Base-by-base conservation (phyloP, 2,888 invertebrate species). In the Zeuzera pyrina region DNA sequence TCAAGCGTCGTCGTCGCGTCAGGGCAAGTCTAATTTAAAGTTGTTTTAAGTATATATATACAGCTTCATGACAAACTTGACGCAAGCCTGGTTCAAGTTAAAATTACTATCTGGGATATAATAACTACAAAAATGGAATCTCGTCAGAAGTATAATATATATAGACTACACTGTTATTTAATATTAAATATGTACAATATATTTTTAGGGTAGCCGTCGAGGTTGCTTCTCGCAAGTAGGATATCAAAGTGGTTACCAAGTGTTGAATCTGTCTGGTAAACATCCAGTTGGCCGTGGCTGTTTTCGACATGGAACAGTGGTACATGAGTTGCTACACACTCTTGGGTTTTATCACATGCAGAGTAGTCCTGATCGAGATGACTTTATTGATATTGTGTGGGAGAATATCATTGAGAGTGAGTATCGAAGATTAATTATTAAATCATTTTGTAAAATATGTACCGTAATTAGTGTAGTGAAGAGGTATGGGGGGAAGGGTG, bases 321-420 rank as follows among this genome's bases (percentile, higher is more conserved):
- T 90, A 2, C 92, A 94, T 56, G 94, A 94, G 60, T 67, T 94
- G 28, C 81, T 93, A 47, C 94, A 94, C 54, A 88, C 91, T 0
- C 73, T 92, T 1, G 93, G 94, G 2, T 93, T 94, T 66, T 92
- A 89, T 65, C 94, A 94, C 58, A 93, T 93, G 72, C 94, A 94
- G 61, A 91, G 90, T 51, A 86, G 93, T 30, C 86, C 88, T 0
- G 89, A 93, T 62, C 85, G 94, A 43, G 93, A 94, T 53, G 86
- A 90, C 22, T 92, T 87, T 56, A 89, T 94, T 4, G 84, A 86
- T 39, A 90, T 93, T 29, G 62, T 86, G 30, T 91, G 90, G 88
- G 87, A 89, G 19, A 93, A 93, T 51, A 91, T 91, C 30, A 56
- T 85, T 33, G 62, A 78, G 54, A 86, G 90, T 88, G 54, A 64